A percentile compares a stretch with the other conserved stretches of the same genome.
Conservation (phyloP, 2,797 vertebrate genomes). For the Pseudomugil gertrudae region DNA sequence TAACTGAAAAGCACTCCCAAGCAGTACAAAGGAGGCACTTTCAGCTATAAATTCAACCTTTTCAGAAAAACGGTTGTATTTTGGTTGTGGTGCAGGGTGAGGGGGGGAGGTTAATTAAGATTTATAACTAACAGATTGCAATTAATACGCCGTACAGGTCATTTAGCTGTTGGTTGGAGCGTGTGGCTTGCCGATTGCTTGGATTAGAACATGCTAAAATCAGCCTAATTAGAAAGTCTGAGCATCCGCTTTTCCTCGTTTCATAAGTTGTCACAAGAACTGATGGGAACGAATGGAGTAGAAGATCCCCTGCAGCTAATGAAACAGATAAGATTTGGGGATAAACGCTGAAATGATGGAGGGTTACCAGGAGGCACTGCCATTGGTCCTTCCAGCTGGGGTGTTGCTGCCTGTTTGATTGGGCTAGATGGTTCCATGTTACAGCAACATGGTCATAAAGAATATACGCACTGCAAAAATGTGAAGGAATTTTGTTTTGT, state of each 20-base stretch:
- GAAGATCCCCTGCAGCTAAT: constrained; percentile 35
- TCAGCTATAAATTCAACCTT: constrained; percentile 41
- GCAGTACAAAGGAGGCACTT: constrained; percentile 30
- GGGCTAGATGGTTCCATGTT: constrained; percentile 32
- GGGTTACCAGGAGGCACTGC: constrained; percentile 46
- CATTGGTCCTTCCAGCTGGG: constrained; percentile 62
- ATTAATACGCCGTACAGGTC: constrained; percentile 68
- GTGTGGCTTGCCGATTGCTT: constrained; percentile 30
- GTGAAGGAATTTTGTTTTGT: too few species aligned
- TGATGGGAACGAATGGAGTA: constrained; percentile 42
- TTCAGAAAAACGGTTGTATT: constrained; percentile 43
- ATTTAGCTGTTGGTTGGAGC: constrained; percentile 69
- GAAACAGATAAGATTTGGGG: constrained; percentile 55
- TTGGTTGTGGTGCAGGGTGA: constrained; percentile 20
- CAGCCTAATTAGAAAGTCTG: constrained; percentile 71
- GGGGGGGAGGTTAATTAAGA: constrained; percentile 74
- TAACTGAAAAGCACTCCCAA: constrained; percentile 53
- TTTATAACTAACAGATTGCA: constrained; percentile 66
- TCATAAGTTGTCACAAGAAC: constrained; percentile 34
- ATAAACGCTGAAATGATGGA: constrained; percentile 37
- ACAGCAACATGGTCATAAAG: constrained; percentile 29
- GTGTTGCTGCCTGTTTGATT: constrained; percentile 45
- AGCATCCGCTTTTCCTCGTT: constrained; percentile 45
- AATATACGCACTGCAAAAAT: background rate
- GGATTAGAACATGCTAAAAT: constrained; percentile 68